phyloP scores from a whole-genome alignment of 2,113 vertebrate species.

The Fulica atra region DNA sequence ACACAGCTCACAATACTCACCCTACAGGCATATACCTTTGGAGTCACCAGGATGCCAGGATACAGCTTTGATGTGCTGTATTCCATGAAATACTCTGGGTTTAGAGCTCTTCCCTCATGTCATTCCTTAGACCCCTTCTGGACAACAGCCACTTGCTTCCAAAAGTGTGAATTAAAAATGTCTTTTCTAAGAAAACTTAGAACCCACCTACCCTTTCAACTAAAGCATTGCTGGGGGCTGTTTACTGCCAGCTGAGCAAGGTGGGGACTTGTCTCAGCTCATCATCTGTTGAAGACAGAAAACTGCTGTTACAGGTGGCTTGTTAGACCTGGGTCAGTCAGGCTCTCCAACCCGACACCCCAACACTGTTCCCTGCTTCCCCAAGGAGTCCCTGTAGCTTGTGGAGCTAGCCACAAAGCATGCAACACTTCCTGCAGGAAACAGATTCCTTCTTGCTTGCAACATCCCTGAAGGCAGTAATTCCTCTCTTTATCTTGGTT shows the following conservation, averaged over 20 bases:
- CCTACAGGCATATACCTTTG: neutral
- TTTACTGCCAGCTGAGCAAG: neutral
- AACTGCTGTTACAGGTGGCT: neutral
- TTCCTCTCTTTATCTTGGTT: neutral
- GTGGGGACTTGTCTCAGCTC: neutral
- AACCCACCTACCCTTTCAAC: neutral
- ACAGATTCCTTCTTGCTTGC: neutral
- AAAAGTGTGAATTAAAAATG: neutral
- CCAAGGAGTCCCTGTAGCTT: neutral
- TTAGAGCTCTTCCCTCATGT: neutral
- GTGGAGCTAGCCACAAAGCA: neutral
- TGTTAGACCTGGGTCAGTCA: neutral
- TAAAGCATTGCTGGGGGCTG: neutral
- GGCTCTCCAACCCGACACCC: neutral
- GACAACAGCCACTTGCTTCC: neutral
- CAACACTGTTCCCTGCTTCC: accelerated
- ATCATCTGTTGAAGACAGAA: neutral
- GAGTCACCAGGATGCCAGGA: neutral
- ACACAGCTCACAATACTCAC: neutral
- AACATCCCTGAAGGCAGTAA: neutral
- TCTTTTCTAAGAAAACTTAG: neutral
- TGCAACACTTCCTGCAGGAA: neutral
- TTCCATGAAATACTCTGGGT: neutral
- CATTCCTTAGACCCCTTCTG: neutral
- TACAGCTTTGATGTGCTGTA: neutral